Conservation (phyloP, 2,797 vertebrate species). For the Betta splendens region DNA sequence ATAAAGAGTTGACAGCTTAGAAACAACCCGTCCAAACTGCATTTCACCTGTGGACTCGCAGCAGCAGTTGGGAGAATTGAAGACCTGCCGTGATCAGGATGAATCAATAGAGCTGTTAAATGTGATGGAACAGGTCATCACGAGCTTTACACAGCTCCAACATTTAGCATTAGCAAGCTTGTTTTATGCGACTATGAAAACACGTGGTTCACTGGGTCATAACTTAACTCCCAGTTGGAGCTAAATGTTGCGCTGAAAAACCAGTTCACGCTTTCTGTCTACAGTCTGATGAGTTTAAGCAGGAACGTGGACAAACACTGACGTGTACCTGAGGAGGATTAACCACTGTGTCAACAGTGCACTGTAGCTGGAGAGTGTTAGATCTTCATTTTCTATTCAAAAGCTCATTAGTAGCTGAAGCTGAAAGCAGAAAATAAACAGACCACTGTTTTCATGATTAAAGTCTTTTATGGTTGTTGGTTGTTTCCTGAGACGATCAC, state of each 20-base stretch:
- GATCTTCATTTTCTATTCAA: too few relatives aligned
- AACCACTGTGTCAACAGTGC: constrained; percentile 11
- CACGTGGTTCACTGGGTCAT: not conserved
- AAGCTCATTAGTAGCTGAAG: not conserved
- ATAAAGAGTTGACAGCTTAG: too few relatives aligned
- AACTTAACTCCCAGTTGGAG: not conserved
- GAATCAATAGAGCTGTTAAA: too few relatives aligned
- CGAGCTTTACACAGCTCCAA: too few relatives aligned
- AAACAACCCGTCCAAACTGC: too few relatives aligned
- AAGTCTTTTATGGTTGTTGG: too few relatives aligned
- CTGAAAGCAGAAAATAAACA: not conserved
- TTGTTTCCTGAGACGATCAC: too few relatives aligned
- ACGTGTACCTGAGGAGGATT: constrained; percentile 35
- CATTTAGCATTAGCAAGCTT: too few relatives aligned
- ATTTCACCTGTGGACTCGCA: too few relatives aligned
- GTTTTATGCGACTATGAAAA: not conserved
- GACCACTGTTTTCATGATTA: not conserved
- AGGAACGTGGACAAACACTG: constrained; percentile 18
- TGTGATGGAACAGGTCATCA: too few relatives aligned
- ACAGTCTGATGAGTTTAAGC: not conserved
- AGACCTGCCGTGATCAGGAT: too few relatives aligned
- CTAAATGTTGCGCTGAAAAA: not conserved
- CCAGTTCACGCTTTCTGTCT: not conserved
- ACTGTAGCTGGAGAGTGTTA: constrained; percentile 6
- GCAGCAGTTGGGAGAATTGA: too few relatives aligned